Base-by-base conservation (phyloP, 2,888 invertebrate species). In the Polyommatus icarus region DNA sequence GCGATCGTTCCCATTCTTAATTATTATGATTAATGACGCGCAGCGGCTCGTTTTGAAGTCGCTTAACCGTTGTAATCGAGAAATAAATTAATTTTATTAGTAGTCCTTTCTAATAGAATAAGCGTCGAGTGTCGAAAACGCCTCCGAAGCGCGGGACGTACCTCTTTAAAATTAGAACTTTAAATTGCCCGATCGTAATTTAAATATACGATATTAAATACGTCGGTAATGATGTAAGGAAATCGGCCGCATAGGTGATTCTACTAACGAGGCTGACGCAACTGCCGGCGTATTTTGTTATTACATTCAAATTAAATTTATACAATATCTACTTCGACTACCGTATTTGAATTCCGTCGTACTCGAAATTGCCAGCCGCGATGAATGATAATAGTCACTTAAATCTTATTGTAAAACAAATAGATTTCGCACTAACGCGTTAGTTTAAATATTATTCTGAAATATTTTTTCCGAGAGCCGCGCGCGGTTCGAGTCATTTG, bases 71-170 rank as follows among this genome's bases (percentile, higher is more conserved):
- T 91, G 90, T 91, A 93, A 93, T 93, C 91, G 91, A 90, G 91
- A 90, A 91, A 93, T 92, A 93, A 92, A 93, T 94, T 93, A 92
- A 93, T 92, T 92, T 90, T 91, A 92, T 93, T 92, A 91, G 89
- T 89, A 89, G 90, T 90, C 89, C 88, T 90, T 89, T 89, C 88
- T 93, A 92, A 91, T 92, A 91, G 92, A 93, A 92, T 90, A 89
- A 85, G 81, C 84, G 82, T 83, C 82, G 79, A 85, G 84, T 84
- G 85, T 84, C 85, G 84, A 82, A 84, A 84, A 83, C 84, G 85
- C 85, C 87, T 83, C 86, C 84, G 87, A 88, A 88, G 83, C 83
- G 83, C 84, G 83, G 83, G 88, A 88, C 87, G 87, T 89, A 89
- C 89, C 89, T 90, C 87, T 91, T 91, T 90, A 88, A 89, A 90